Conservation (phyloP, 2,113 vertebrate species). For the Hucho hucho region DNA sequence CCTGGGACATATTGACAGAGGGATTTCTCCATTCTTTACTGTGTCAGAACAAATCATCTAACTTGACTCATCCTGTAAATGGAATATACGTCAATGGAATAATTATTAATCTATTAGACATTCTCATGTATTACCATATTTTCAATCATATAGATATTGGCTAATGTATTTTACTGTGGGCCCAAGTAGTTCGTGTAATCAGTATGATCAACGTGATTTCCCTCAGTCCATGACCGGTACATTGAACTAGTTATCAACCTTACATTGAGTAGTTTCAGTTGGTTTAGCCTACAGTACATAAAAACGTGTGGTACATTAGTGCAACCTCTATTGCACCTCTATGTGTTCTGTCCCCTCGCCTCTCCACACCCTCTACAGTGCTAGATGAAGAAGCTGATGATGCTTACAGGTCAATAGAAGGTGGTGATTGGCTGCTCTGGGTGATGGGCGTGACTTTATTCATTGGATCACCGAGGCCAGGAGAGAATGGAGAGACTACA, state of each 20-base stretch:
- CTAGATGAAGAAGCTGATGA: constrained; percentile 11
- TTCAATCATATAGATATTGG: no score
- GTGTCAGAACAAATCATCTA: constrained; percentile 33
- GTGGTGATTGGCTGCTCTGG: constrained; percentile 11
- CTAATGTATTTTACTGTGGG: not conserved
- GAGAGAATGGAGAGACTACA: not conserved
- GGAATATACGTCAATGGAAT: not conserved
- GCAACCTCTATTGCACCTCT: constrained; percentile 3
- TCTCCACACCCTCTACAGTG: constrained; percentile 1
- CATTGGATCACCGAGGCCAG: constrained; percentile 28
- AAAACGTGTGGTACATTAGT: constrained; percentile 6
- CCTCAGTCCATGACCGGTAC: constrained; percentile 11
- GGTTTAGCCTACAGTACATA: not conserved
- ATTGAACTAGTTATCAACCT: not conserved
- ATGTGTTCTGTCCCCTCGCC: not conserved
- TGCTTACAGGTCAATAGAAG: not conserved
- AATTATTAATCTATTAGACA: not conserved
- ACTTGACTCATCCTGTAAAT: not conserved
- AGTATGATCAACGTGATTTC: not conserved
- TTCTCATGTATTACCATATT: not conserved
- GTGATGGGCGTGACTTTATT: constrained; percentile 9
- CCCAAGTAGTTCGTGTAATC: not conserved
- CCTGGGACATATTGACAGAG: constrained; percentile 22
- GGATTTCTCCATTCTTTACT: constrained; percentile 29
- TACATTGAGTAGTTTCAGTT: not conserved